Percentiles rank a stretch among this genome's conserved stretches.
Evolutionary conservation across 2,113 vertebrate species (phyloP).

Genomic region (Ondatra zibethicus): DNA sequence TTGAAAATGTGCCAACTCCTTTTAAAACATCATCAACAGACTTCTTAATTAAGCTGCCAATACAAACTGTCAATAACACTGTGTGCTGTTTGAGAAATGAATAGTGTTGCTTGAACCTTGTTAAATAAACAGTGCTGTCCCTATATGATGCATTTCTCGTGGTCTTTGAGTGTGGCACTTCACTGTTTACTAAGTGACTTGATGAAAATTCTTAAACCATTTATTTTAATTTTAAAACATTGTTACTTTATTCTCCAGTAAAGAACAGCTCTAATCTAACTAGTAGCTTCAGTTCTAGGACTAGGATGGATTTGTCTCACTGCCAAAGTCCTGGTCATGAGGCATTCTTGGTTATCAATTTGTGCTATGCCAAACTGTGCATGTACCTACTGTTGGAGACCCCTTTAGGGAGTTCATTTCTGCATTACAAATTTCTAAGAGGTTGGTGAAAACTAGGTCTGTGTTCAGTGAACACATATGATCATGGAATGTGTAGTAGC

Average conservation of each 20-base stretch:
- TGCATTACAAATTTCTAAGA: neutral
- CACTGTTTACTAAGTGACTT: slow-evolving; percentile 41
- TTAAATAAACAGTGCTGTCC: slow-evolving; percentile 35
- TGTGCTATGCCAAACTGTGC: neutral
- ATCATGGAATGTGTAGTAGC: neutral
- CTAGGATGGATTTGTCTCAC: neutral
- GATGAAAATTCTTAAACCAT: slow-evolving; percentile 12
- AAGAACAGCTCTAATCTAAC: slow-evolving; percentile 31
- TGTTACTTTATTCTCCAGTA: slow-evolving; percentile 30
- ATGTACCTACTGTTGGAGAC: neutral
- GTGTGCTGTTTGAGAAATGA: slow-evolving; percentile 51
- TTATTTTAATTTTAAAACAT: slow-evolving; percentile 8
- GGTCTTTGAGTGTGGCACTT: neutral
- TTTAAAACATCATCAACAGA: slow-evolving; percentile 53
- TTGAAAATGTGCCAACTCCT: slow-evolving; percentile 66
- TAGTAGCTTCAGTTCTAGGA: slow-evolving; percentile 13
- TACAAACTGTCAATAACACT: slow-evolving; percentile 62
- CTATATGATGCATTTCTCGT: slow-evolving; percentile 10
- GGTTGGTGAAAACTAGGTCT: neutral
- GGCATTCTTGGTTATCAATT: neutral
- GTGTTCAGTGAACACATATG: neutral
- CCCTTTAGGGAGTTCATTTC: neutral
- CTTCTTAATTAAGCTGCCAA: slow-evolving; percentile 75
- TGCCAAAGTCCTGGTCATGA: neutral
- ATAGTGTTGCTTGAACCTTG: slow-evolving; percentile 35